These are phyloP conservation scores for Hirtodrosophila trivittata DNA, from an alignment of 2,888 invertebrate genomes.

Conservation along the genomic window DNA sequence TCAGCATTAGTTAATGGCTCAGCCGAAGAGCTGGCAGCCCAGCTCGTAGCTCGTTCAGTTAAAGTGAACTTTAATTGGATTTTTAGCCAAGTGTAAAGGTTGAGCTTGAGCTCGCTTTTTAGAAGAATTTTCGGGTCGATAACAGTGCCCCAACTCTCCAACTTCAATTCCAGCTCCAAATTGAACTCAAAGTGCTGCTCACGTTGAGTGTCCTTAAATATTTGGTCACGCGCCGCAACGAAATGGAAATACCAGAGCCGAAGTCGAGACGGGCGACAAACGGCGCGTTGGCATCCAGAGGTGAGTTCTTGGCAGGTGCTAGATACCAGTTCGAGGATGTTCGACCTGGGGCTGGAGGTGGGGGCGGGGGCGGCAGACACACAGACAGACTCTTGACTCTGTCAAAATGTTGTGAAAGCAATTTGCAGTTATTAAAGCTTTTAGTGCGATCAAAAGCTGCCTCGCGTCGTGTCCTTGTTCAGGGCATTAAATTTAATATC, in stretches of 20 bases:
- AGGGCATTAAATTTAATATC: conserved; percentile 72
- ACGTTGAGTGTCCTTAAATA: conserved; percentile 70
- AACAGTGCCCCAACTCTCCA: conserved; percentile 18
- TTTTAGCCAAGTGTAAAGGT: conserved; percentile 26
- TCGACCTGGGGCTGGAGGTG: not conserved
- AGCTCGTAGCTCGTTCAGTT: conserved; percentile 17
- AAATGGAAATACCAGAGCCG: conserved; percentile 47
- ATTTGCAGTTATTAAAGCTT: conserved; percentile 80
- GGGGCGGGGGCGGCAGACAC: not conserved
- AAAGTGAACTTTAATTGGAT: conserved; percentile 69
- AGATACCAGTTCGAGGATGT: not conserved
- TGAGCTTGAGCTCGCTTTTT: not conserved
- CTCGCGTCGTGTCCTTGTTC: conserved; percentile 19
- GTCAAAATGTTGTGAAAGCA: conserved; percentile 71
- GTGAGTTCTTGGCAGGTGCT: conserved; percentile 19
- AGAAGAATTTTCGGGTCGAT: conserved; percentile 60
- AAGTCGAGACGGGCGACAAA: conserved; percentile 22
- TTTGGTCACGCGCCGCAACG: conserved; percentile 69
- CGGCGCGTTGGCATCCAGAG: conserved; percentile 45
- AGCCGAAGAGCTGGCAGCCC: conserved; percentile 34
- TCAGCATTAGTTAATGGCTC: conserved; percentile 73
- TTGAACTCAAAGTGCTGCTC: conserved; percentile 59
- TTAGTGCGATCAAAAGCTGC: conserved; percentile 76
- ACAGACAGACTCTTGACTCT: conserved; percentile 10
- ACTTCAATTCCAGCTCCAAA: conserved; percentile 18